Evolutionary conservation across 2,797 vertebrate genomes (phyloP).

Genomic region (Pangasius sanitwongsei): DNA sequence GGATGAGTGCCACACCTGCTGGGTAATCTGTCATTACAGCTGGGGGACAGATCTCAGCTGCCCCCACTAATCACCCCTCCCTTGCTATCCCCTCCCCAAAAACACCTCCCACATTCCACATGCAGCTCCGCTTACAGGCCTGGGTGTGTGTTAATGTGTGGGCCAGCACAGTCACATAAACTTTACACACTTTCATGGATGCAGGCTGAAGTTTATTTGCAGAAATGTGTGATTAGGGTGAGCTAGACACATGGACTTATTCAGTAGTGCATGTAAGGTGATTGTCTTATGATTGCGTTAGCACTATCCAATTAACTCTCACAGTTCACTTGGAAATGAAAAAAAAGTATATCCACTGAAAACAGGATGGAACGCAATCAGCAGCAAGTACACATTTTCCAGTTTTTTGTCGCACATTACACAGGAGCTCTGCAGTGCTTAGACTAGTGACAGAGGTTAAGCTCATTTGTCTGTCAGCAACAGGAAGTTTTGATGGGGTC

Average conservation of each 20-base stretch:
- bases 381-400: neutral
- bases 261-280: neutral
- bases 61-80: conserved; percentile 50
- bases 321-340: neutral
- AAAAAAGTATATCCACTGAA: neutral
- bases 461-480: conserved; percentile 54
- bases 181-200: conserved; percentile 35
- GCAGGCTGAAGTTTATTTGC: conserved; percentile 20
- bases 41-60: conserved; percentile 57
- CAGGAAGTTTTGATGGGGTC: conserved; percentile 50
- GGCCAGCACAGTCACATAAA: conserved; percentile 34
- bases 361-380: neutral
- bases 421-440: conserved; percentile 39
- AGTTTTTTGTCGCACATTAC: conserved; percentile 11
- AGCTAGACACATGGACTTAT: neutral
- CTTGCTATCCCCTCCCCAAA: conserved; percentile 37
- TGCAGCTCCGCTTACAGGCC: conserved; percentile 52
- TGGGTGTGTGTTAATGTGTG: conserved; percentile 37
- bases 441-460: conserved; percentile 36
- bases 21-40: conserved; percentile 65
- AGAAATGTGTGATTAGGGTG: conserved; percentile 6
- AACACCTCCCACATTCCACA: conserved; percentile 59
- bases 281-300: neutral
- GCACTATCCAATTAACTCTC: neutral
- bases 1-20: conserved; percentile 61